Conservation (phyloP, 2,113 vertebrate genomes). For the Agelaius tricolor region DNA sequence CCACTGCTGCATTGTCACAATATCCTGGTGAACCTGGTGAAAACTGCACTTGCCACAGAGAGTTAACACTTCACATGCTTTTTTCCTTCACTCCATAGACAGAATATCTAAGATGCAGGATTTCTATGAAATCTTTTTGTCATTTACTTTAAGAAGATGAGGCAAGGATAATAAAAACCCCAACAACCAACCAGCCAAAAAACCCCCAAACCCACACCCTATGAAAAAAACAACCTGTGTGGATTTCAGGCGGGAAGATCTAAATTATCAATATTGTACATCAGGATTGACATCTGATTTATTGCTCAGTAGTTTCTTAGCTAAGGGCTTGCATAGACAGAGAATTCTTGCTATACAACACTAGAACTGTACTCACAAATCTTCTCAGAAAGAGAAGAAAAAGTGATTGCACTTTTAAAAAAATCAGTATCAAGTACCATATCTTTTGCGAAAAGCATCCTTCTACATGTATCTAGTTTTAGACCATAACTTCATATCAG, state of each 20-base stretch:
- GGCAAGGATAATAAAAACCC: neutral
- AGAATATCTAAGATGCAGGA: neutral
- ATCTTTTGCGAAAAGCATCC: neutral
- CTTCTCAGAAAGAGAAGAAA: neutral
- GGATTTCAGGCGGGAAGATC: neutral
- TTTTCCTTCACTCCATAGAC: neutral
- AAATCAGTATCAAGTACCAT: neutral
- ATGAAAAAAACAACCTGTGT: neutral
- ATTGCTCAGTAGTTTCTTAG: neutral
- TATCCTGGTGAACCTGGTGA: neutral
- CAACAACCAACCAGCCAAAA: neutral
- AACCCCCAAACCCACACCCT: fast-evolving
- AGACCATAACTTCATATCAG: neutral
- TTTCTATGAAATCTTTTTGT: neutral
- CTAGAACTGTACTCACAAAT: neutral
- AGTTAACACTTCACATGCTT: neutral
- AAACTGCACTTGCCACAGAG: neutral
- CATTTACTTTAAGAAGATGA: neutral
- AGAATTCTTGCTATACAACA: neutral
- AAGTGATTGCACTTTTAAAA: neutral
- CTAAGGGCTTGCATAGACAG: neutral
- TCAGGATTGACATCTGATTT: neutral
- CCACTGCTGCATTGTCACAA: neutral
- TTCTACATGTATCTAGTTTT: neutral
- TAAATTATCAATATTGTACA: neutral